Conservation (phyloP, 64 coral and sea anemone species). For the Montipora cactus region DNA sequence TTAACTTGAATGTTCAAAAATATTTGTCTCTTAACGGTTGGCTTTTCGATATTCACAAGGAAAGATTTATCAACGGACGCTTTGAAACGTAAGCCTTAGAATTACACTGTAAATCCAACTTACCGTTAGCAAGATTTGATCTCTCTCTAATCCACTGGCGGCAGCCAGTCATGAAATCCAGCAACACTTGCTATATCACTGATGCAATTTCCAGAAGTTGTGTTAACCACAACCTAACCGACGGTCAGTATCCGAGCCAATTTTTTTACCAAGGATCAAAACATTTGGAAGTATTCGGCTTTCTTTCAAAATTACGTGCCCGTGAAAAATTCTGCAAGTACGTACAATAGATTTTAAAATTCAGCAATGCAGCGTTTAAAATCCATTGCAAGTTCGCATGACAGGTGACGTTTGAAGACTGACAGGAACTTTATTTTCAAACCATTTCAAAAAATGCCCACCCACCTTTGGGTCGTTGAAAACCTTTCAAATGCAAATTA, state of each 20-base stretch:
- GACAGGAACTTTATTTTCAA: conserved; percentile 17
- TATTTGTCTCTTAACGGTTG: background rate
- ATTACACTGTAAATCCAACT: background rate
- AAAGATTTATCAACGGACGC: background rate
- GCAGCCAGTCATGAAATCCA: background rate
- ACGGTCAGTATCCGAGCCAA: background rate
- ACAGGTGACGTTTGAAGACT: conserved; percentile 16
- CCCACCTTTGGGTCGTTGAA: background rate
- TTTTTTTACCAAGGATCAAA: background rate
- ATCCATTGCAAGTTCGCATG: background rate
- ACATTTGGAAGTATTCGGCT: background rate
- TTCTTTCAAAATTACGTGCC: background rate
- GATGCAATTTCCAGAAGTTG: background rate
- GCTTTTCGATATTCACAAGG: background rate
- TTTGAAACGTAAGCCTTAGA: background rate
- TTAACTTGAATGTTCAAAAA: background rate
- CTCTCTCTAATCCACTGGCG: background rate
- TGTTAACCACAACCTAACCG: background rate
- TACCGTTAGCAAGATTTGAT: conserved; percentile 23
- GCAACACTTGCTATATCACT: background rate
- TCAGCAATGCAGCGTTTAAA: background rate
- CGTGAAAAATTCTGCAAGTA: background rate
- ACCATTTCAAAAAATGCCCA: background rate
- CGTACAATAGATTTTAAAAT: background rate
- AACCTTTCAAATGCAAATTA: conserved; percentile 50